Evolutionary conservation across 1,140 invertebrate genomes (phyloP).

Genomic region (Paraescarpia echinospica): DNA sequence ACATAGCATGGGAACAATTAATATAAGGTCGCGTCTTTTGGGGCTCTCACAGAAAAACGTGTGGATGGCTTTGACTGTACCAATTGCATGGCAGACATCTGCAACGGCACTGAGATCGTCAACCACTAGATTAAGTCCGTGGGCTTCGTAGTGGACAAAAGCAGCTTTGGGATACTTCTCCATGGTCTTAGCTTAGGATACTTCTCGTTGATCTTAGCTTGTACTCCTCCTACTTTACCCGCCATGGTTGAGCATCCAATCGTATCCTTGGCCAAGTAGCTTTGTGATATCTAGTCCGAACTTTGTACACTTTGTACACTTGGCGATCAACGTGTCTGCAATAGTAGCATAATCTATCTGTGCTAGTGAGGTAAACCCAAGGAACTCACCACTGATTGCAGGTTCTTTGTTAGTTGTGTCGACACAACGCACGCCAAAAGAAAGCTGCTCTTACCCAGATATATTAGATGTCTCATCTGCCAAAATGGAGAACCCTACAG

Average conservation of each 20-base stretch:
- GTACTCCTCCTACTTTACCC: background rate
- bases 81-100: background rate
- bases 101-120: background rate
- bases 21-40: background rate
- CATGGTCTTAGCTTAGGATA: no score
- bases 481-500: conserved; percentile 15
- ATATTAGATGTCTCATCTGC: conserved; percentile 21
- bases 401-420: background rate
- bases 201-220: conserved; percentile 12
- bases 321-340: background rate
- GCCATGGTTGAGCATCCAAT: conserved; percentile 22
- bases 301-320: background rate
- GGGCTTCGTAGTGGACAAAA: conserved; percentile 11
- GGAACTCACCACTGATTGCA: conserved; percentile 16
- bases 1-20: conserved; percentile 18
- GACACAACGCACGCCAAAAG: conserved; percentile 20
- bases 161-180: conserved; percentile 19
- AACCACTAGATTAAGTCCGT: conserved; percentile 3
- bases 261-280: conserved; percentile 11
- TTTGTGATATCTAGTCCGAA: conserved; percentile 5
- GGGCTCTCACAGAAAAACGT: conserved; percentile 22
- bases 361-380: conserved; percentile 18
- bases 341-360: no score
- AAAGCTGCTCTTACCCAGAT: conserved; percentile 18
- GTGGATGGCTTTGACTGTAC: no score